phyloP scores from a whole-genome alignment of 2,797 vertebrate genomes.

The Dendrocincla fuliginosa region DNA sequence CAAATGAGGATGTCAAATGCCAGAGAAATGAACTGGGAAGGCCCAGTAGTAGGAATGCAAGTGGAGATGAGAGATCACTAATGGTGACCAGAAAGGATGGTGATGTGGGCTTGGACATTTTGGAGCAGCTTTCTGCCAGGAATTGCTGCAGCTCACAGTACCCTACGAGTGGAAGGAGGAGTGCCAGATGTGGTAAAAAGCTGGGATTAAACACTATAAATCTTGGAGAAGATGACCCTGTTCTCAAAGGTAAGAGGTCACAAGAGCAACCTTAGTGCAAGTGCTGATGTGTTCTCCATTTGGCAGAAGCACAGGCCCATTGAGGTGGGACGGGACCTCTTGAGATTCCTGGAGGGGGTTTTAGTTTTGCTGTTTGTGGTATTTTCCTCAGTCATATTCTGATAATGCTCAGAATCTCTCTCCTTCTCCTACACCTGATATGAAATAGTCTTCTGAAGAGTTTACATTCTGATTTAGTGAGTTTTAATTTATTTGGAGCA shows the following conservation, averaged over 20 bases:
- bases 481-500: background rate
- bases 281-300: background rate
- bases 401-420: background rate
- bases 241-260: slow-evolving; percentile 73
- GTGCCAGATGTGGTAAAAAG: slow-evolving; percentile 60
- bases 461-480: background rate
- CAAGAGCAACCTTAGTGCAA: background rate
- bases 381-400: background rate
- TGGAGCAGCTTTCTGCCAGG: slow-evolving; percentile 6
- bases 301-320: background rate
- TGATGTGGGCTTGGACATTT: slow-evolving; percentile 68
- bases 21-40: slow-evolving; percentile 49
- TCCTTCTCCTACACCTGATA: background rate
- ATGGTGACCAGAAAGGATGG: slow-evolving; percentile 51
- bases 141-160: slow-evolving; percentile 45
- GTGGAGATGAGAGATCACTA: slow-evolving; percentile 39
- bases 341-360: background rate
- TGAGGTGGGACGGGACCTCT: background rate
- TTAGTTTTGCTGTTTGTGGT: background rate
- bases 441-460: background rate
- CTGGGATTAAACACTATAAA: background rate
- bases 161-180: slow-evolving; percentile 83
- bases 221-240: background rate
- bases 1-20: slow-evolving; percentile 71
- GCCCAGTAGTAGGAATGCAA: background rate